Percentiles rank a stretch among this genome's conserved stretches.
These are phyloP conservation scores for Onychorhynchus coronatus DNA, from an alignment of 2,113 vertebrate species.

Conservation along the genomic window DNA sequence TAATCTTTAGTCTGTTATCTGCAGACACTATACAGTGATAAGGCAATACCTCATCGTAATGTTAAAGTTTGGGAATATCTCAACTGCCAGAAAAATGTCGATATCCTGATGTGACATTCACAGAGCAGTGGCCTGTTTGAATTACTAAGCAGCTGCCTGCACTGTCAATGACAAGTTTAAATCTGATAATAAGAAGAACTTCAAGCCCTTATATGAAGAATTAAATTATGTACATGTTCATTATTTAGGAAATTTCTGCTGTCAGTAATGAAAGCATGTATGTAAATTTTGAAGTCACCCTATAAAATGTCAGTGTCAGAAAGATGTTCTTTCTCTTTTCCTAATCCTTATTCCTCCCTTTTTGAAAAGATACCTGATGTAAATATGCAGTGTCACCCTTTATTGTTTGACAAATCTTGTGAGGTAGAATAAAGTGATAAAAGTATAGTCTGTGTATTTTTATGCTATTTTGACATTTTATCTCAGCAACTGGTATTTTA, in stretches of 20 bases:
- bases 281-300: neutral
- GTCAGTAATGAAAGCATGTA: neutral
- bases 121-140: neutral
- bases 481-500: neutral
- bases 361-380: neutral
- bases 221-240: neutral
- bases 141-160: slow-evolving; percentile 2
- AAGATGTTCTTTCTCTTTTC: neutral
- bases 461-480: neutral
- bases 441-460: neutral
- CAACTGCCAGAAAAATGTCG: neutral
- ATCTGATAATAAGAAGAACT: neutral
- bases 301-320: neutral
- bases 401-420: neutral
- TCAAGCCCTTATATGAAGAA: neutral
- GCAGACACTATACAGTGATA: neutral
- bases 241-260: neutral
- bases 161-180: neutral
- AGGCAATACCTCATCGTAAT: neutral
- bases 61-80: slow-evolving; percentile 10
- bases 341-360: fast-evolving
- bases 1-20: slow-evolving; percentile 12
- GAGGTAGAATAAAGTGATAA: neutral
- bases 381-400: neutral
- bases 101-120: slow-evolving; percentile 9